phyloP scores from a whole-genome alignment of 2,888 invertebrate genomes.

The Nymphalis polychloros region DNA sequence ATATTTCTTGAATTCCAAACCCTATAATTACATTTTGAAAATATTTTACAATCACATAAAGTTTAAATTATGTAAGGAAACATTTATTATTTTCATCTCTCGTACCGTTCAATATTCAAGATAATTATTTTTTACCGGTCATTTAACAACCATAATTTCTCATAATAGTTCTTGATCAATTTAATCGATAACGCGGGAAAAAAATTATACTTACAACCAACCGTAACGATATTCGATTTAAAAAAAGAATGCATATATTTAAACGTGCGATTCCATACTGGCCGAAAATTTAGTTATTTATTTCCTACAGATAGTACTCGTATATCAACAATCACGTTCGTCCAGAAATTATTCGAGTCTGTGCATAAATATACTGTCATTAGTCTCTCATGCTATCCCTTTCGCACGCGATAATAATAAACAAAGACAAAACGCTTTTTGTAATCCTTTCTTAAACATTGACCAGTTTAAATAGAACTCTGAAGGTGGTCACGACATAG shows the following conservation, averaged over 20 bases:
- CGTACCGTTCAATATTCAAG: background rate
- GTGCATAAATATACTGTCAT: constrained; percentile 52
- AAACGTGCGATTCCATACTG: background rate
- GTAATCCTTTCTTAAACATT: constrained; percentile 45
- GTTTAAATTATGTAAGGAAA: background rate
- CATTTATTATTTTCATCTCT: background rate
- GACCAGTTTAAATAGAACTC: constrained; percentile 48
- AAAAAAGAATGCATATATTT: constrained; percentile 1
- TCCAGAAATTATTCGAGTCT: constrained; percentile 45
- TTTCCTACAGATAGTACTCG: constrained; percentile 28
- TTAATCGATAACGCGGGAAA: constrained; percentile 6
- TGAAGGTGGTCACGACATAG: constrained; percentile 38
- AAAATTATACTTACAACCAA: constrained; percentile 28
- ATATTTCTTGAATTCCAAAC: no score
- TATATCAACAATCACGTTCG: constrained; percentile 42
- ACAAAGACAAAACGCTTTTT: constrained; percentile 66
- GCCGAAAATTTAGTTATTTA: constrained; percentile 19
- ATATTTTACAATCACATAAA: background rate
- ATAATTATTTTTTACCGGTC: background rate
- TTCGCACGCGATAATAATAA: constrained; percentile 57
- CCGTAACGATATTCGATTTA: constrained; percentile 4
- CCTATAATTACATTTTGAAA: no score
- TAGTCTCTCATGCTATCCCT: constrained; percentile 50
- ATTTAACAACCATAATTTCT: background rate
- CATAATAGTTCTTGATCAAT: constrained; percentile 1